Evolutionary conservation across 2,888 invertebrate species (phyloP).

Genomic region (Actias luna): DNA sequence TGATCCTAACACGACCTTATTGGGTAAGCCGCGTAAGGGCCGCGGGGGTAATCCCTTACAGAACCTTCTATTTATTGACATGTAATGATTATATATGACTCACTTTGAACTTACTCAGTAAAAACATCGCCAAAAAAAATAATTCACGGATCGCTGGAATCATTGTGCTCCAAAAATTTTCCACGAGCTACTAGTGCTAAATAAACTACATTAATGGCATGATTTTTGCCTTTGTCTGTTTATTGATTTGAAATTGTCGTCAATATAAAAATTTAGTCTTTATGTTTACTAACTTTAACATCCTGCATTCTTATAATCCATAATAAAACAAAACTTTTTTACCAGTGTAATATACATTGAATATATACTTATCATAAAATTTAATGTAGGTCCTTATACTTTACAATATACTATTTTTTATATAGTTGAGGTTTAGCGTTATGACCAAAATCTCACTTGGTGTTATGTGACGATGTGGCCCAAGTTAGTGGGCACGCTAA

Average conservation of each 20-base stretch:
- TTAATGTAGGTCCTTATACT: no score
- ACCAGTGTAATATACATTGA: not conserved
- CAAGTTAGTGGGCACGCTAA: no score
- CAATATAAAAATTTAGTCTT: not conserved
- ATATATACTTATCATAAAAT: not conserved
- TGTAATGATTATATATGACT: not conserved
- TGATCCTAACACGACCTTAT: no score
- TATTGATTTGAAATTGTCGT: slow-evolving; percentile 1
- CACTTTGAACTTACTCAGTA: not conserved
- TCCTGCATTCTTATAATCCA: not conserved
- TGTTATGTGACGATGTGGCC: no score
- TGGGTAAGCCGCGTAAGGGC: not conserved
- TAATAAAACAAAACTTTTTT: not conserved
- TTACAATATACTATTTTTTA: no score
- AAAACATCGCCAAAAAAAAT: not conserved
- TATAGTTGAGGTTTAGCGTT: no score
- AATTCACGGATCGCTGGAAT: not conserved
- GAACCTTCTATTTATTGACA: not conserved
- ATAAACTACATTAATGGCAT: not conserved
- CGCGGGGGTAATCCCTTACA: not conserved
- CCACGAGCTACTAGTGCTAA: not conserved
- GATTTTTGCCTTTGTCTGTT: slow-evolving; percentile 1
- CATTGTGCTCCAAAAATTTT: not conserved
- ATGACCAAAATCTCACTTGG: no score
- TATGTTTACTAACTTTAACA: slow-evolving; percentile 6